Base-by-base conservation (phyloP, 2,888 invertebrate genomes). In the Agonopterix heracliana region DNA sequence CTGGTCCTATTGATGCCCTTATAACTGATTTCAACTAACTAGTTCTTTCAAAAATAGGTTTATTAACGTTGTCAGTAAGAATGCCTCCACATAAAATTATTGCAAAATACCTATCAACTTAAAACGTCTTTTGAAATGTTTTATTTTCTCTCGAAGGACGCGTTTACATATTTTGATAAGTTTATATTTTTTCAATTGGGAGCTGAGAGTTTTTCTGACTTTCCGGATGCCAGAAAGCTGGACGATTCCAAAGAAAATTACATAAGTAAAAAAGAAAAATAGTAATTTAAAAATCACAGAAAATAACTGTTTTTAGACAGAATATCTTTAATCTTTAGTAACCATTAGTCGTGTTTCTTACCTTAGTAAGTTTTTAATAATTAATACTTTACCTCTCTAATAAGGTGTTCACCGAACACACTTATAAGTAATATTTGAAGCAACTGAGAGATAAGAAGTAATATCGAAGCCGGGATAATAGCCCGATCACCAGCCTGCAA, bases 341-440 rank as follows among this genome's bases (percentile, higher is more conserved):
- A 44, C 10, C 9, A 1, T 10, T 26, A n/a, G 3, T n/a, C 0
- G n/a, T 9, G 10, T 26, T 26, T 26, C 26, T 44, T 5, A 41
- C 3, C 14, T 5, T 41, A 2, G 3, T 13, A 26, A 14, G 10
- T 14, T 26, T n/a, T 9, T 35, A 47, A 43, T 11, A 44, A 9
- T 12, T 45, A 12, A 17, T 47, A 17, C 12, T 8, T 38, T 58
- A 61, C 61, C 57, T 61, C 58, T 43, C 53, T 45, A 8, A 61
- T 59, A 9, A 64, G 7, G 9, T 60, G 59, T 57, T 66, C 66
- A 0, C 66, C 66, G 43, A 63, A 63, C 10, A 62, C 45, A 45
- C 64, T 66, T 59, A 64, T 64, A 41, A 66, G 48, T 3, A 61
- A 53, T 52, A 66, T 61, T 48, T 64, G 66, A 14, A 66, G 47